These are phyloP conservation scores for Acrocyrtus sp. DNA, from an alignment of 2,888 invertebrate genomes.

Conservation along the genomic window DNA sequence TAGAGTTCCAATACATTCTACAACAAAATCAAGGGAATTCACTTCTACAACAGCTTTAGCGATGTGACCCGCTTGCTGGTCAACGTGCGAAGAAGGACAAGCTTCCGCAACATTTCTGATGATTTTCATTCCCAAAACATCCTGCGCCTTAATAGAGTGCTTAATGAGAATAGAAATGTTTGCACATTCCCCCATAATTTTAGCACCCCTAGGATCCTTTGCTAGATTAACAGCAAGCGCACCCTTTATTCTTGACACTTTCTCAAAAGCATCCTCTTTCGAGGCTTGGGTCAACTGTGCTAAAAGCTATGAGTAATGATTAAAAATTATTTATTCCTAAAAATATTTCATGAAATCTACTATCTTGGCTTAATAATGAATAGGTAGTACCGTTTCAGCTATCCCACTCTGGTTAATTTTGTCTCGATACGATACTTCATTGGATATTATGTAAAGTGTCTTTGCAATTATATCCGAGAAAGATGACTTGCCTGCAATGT, in stretches of 20 bases:
- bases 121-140: slow-evolving; percentile 51
- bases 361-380: neutral
- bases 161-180: slow-evolving; percentile 32
- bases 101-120: slow-evolving; percentile 44
- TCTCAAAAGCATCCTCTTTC: slow-evolving; percentile 8
- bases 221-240: slow-evolving; percentile 45
- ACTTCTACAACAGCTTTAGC: slow-evolving; percentile 41
- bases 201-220: slow-evolving; percentile 31
- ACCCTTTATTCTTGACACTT: slow-evolving; percentile 37
- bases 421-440: slow-evolving; percentile 22
- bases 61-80: slow-evolving; percentile 49
- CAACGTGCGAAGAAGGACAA: slow-evolving; percentile 24
- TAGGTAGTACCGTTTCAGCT: slow-evolving; percentile 26
- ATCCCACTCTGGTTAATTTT: slow-evolving; percentile 38
- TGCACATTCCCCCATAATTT: slow-evolving; percentile 33
- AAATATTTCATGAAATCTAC: neutral
- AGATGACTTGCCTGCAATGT: slow-evolving; percentile 29
- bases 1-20: slow-evolving; percentile 51
- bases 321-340: neutral
- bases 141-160: slow-evolving; percentile 38
- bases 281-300: slow-evolving; percentile 22
- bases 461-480: slow-evolving; percentile 40
- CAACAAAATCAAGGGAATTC: slow-evolving; percentile 41
- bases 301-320: slow-evolving; percentile 21
- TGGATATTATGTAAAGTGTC: slow-evolving; percentile 46